A percentile compares a stretch with the other conserved stretches of the same genome.
Evolutionary conservation across 1,140 invertebrate genomes (phyloP).

Genomic region (Drosophila albomicans): DNA sequence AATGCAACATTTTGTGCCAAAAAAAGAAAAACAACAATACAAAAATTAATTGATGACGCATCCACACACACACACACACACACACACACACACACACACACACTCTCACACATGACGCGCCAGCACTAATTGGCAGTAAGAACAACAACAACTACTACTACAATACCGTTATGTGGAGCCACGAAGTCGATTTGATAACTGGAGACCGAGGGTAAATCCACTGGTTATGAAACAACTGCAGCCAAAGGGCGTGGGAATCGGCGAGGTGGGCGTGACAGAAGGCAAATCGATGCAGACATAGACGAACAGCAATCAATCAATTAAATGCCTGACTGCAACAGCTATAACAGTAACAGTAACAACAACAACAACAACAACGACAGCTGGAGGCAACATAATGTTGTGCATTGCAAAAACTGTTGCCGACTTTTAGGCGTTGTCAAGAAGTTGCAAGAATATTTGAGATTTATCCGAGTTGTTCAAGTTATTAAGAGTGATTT

Average conservation of each 20-base stretch:
- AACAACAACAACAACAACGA: constrained; percentile 25
- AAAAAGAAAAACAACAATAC: constrained; percentile 65
- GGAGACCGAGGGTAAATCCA: constrained; percentile 28
- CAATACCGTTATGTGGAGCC: constrained; percentile 44
- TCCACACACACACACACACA: constrained; percentile 34
- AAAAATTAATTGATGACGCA: constrained; percentile 78
- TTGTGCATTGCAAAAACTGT: constrained; percentile 44
- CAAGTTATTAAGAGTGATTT: constrained; percentile 5
- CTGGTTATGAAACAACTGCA: constrained; percentile 67
- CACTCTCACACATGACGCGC: constrained; percentile 50
- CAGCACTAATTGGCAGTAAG: constrained; percentile 78
- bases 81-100: constrained; percentile 34
- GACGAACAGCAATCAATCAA: constrained; percentile 81
- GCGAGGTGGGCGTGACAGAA: constrained; percentile 5
- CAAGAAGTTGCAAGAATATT: constrained; percentile 43
- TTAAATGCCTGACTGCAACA: constrained; percentile 73
- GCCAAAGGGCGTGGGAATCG: neutral
- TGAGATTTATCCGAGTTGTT: constrained; percentile 56
- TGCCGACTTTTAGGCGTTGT: constrained; percentile 46
- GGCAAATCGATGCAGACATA: constrained; percentile 75
- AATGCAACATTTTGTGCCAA: constrained; percentile 43
- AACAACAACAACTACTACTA: constrained; percentile 53
- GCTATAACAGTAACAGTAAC: neutral
- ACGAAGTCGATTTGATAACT: constrained; percentile 76
- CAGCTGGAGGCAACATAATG: constrained; percentile 35